These are phyloP conservation scores for Vulpes vulpes DNA, from an alignment of 2,113 vertebrate species.

Conservation along the genomic window DNA sequence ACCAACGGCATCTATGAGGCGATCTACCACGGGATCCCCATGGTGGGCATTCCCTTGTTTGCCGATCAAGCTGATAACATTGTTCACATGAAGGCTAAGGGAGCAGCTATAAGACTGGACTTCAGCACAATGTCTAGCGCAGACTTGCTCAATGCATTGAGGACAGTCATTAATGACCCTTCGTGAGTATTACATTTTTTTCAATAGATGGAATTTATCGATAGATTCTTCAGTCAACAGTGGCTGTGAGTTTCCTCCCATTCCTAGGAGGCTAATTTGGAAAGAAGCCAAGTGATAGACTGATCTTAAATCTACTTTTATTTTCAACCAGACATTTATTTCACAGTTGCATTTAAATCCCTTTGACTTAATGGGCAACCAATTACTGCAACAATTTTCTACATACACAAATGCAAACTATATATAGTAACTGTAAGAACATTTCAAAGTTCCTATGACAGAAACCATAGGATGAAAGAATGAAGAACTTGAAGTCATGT, in stretches of 20 bases:
- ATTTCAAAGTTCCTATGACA: background rate
- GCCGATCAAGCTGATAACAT: slow-evolving; percentile 91
- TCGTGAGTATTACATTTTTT: slow-evolving; percentile 84
- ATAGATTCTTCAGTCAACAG: background rate
- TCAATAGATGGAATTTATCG: background rate
- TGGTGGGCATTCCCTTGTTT: slow-evolving; percentile 93
- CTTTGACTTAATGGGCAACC: background rate
- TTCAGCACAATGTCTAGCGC: slow-evolving; percentile 82
- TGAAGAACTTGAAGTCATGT: background rate
- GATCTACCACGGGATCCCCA: slow-evolving; percentile 91
- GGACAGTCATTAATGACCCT: slow-evolving; percentile 88
- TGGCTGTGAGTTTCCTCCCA: background rate
- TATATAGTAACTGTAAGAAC: background rate
- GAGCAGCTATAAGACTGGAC: slow-evolving; percentile 88
- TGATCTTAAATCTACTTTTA: background rate
- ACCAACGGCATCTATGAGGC: slow-evolving; percentile 93
- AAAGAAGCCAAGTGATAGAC: too few relatives aligned
- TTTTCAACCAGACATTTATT: background rate
- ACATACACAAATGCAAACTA: background rate
- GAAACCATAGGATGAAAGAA: background rate
- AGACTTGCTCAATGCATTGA: slow-evolving; percentile 85
- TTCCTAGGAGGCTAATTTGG: background rate
- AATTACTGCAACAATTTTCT: background rate
- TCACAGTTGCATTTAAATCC: background rate
- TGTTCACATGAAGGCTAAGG: slow-evolving; percentile 86